These are phyloP conservation scores for Drosophila cognata DNA, from an alignment of 2,888 invertebrate genomes.

Conservation along the genomic window DNA sequence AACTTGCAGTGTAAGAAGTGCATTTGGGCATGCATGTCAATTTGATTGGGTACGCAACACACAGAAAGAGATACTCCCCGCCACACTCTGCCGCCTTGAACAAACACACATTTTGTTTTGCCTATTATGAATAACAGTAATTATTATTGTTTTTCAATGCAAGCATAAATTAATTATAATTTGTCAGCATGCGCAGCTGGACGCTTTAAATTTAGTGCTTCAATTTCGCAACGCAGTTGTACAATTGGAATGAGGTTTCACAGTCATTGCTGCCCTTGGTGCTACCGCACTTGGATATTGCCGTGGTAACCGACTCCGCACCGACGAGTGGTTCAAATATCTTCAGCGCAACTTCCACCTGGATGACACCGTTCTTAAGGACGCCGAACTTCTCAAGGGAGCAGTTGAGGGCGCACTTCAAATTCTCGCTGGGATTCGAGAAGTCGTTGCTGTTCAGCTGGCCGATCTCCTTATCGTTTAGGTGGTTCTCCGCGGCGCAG, in stretches of 20 bases:
- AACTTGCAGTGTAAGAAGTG: not conserved
- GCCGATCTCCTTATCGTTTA: constrained; percentile 65
- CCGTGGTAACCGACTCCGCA: constrained; percentile 64
- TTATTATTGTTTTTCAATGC: constrained; percentile 64
- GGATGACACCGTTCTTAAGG: constrained; percentile 72
- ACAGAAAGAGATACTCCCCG: not conserved
- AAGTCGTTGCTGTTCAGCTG: constrained; percentile 68
- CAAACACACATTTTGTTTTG: constrained; percentile 28
- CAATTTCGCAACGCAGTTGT: constrained; percentile 64
- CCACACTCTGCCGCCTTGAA: not conserved
- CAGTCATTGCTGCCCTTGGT: constrained; percentile 72
- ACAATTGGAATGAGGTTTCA: constrained; percentile 73
- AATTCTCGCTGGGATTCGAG: constrained; percentile 59
- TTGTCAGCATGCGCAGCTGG: constrained; percentile 28
- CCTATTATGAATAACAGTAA: constrained; percentile 61
- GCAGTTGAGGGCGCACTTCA: constrained; percentile 82
- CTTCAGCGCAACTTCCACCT: constrained; percentile 53
- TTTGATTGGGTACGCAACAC: not conserved
- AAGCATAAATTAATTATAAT: constrained; percentile 69
- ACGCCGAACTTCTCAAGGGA: constrained; percentile 80
- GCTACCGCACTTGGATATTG: constrained; percentile 61
- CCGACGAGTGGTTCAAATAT: constrained; percentile 68
- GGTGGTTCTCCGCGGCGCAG: constrained; percentile 63
- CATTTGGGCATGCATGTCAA: not conserved
- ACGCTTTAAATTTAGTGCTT: constrained; percentile 27